A percentile compares a stretch with the other conserved stretches of the same genome.
These are phyloP conservation scores for Axea sp. DNA, from an alignment of 2,888 invertebrate species.

Conservation along the genomic window DNA sequence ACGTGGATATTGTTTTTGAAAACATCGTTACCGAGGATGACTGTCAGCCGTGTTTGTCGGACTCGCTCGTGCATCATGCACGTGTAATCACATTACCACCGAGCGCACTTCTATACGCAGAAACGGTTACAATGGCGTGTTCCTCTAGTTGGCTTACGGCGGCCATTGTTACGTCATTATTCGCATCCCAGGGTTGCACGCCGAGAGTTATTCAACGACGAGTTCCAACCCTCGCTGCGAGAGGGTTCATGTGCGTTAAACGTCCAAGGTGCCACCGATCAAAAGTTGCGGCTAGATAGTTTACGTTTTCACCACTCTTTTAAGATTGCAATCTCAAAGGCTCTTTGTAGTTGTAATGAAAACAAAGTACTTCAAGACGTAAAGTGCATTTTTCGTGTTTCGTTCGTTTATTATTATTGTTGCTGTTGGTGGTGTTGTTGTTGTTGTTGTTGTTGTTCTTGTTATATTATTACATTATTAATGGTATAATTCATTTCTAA, in stretches of 20 bases:
- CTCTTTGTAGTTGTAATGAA: no score
- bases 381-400: no score
- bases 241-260: conserved; percentile 44
- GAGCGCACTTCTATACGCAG: conserved; percentile 62
- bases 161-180: conserved; percentile 79
- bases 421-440: no score
- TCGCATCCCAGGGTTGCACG: conserved; percentile 67
- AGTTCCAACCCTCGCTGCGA: conserved; percentile 40
- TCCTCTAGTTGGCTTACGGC: conserved; percentile 73
- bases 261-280: conserved; percentile 54
- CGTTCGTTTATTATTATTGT: no score
- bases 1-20: conserved; percentile 78
- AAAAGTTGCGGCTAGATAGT: conserved; percentile 31
- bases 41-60: conserved; percentile 73
- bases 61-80: conserved; percentile 65
- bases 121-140: conserved; percentile 73
- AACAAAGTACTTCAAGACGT: no score
- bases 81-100: conserved; percentile 75
- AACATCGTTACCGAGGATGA: conserved; percentile 78
- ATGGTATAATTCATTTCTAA: no score
- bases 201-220: conserved; percentile 43
- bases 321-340: no score
- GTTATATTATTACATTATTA: no score
- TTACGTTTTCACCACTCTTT: conserved; percentile 3
- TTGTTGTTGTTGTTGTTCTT: no score